A percentile compares a stretch with the other conserved stretches of the same genome.
These are phyloP conservation scores for Peromyscus nudipes DNA, from an alignment of 2,797 vertebrate genomes.

Conservation along the genomic window DNA sequence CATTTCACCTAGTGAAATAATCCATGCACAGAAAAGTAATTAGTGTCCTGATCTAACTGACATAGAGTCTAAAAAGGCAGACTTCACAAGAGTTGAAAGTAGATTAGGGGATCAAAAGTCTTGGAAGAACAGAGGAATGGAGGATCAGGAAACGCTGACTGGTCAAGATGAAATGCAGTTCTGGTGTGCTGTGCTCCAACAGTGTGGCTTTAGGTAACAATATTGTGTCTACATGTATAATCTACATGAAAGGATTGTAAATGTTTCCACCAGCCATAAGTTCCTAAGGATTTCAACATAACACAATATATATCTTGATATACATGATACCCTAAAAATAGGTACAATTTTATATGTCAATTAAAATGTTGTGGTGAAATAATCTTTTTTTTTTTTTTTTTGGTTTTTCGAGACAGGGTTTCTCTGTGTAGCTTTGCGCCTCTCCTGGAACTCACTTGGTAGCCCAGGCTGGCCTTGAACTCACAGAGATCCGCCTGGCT, in stretches of 20 bases:
- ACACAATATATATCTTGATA: neutral
- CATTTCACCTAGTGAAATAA: neutral
- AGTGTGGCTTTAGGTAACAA: neutral
- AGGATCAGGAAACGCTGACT: neutral
- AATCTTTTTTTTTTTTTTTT: neutral
- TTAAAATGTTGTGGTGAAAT: neutral
- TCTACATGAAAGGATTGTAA: neutral
- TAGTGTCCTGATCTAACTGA: neutral
- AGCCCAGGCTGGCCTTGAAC: no score
- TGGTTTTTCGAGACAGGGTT: no score
- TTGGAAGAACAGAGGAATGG: neutral
- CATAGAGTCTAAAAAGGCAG: neutral
- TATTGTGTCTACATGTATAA: neutral
- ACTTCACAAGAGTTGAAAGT: neutral
- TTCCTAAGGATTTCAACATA: neutral
- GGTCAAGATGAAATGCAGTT: no score
- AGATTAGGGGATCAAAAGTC: neutral
- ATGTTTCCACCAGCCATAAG: neutral
- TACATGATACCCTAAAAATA: neutral
- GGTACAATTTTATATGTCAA: neutral
- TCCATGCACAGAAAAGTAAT: neutral
- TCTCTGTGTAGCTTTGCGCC: no score
- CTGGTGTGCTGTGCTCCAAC: neutral
- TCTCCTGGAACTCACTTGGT: no score
- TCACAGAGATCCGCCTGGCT: no score